phyloP scores from a whole-genome alignment of 2,113 vertebrate genomes.

The Pseudorasbora parva region DNA sequence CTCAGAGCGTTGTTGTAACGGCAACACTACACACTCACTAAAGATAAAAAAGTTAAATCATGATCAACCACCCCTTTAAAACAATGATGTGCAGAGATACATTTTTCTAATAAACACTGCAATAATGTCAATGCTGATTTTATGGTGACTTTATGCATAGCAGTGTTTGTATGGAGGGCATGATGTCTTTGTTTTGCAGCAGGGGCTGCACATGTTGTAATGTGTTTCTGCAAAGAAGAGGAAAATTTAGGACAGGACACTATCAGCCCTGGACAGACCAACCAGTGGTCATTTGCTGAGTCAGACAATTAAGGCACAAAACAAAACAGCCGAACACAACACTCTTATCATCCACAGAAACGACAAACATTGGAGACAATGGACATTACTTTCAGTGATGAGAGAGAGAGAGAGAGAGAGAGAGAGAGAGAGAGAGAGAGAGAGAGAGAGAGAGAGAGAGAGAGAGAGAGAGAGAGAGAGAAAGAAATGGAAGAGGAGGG shows the following conservation, averaged over 20 bases:
- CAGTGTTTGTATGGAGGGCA: conserved; percentile 30
- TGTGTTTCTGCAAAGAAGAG: conserved; percentile 25
- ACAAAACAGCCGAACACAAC: conserved; percentile 42
- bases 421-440: not conserved
- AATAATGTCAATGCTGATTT: too few relatives aligned
- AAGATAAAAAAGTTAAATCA: too few relatives aligned
- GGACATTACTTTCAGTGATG: conserved; percentile 32
- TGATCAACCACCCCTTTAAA: too few relatives aligned
- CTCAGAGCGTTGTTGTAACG: too few relatives aligned
- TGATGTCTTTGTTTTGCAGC: conserved; percentile 34
- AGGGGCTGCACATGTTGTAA: conserved; percentile 4
- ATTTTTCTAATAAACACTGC: too few relatives aligned
- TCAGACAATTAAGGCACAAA: conserved; percentile 40
- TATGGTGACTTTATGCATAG: too few relatives aligned
- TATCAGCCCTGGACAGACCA: conserved; percentile 57
- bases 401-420: not conserved
- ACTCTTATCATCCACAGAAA: conserved; percentile 46
- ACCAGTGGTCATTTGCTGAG: conserved; percentile 48
- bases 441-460: conserved; percentile 10
- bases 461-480: not conserved
- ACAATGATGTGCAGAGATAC: too few relatives aligned
- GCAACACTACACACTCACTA: too few relatives aligned
- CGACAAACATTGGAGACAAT: conserved; percentile 20
- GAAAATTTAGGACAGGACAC: conserved; percentile 22
- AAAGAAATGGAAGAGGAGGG: not conserved